Evolutionary conservation across 2,113 vertebrate genomes (phyloP), one percentile per base, ranked within the genome.

Genomic region (Catharus bicknelli): DNA sequence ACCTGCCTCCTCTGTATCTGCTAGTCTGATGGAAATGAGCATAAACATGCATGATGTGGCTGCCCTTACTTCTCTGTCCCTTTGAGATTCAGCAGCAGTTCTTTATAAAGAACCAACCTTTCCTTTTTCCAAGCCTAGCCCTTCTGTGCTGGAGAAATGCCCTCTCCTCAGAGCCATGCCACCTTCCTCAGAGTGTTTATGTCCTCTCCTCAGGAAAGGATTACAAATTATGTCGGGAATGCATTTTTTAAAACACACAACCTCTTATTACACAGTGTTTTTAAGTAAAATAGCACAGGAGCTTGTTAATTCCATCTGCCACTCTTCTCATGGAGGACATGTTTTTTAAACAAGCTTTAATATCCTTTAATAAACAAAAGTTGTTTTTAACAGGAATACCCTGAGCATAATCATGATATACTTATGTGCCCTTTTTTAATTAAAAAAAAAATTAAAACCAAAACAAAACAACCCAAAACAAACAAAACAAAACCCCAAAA

Each of bases 271-370:
- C 43, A n/a, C 43, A 27, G 43, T 62, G 40, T n/a, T 88, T 83
- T 86, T 32, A 81, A 63, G 25, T n/a, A 83, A 92, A 90, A 74
- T 32, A 79, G 43, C 45, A 73, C 10, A 4, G 59, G 59, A 83
- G 38, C 47, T 88, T 76, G 42, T 93, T 81, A 81, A 67, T 14
- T 80, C 51, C 16, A 4, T 74, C 75, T 91, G 74, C 32, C 32
- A 30, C 58, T 73, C 74, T 63, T 85, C 64, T 89, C 43, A 26
- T 2, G 13, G 34, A 48, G 11, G 17, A 6, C 11, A 32, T 58
- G 55, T 80, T 95, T 90, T 62, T 76, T 36, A 76, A 96, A 67
- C 63, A 90, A 79, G 45, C 59, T 92, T 85, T 63, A 74, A 92
- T 63, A 67, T 63, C 82, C 63, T 83, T 32, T 23, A 29, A 47